phyloP scores from a whole-genome alignment of 2,113 vertebrate species.

The Crotalus viridis region DNA sequence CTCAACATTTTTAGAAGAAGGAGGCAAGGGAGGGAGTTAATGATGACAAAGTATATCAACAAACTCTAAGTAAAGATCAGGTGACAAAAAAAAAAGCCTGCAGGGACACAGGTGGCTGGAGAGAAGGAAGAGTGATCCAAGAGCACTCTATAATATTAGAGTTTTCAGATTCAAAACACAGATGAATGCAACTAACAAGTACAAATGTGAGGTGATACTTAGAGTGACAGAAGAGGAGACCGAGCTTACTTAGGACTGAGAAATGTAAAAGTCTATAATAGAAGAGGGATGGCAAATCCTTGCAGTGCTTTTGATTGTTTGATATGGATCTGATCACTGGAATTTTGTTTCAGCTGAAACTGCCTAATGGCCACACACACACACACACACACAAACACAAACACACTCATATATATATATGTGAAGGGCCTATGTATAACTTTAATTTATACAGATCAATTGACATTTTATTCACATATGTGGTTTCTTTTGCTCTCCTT shows the following conservation, averaged over 20 bases:
- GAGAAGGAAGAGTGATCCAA: neutral
- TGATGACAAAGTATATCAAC: neutral
- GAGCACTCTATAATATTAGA: neutral
- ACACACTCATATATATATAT: too few species aligned
- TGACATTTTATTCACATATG: neutral
- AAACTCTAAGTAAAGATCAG: neutral
- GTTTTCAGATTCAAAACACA: neutral
- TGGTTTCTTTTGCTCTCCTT: neutral
- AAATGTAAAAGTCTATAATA: neutral
- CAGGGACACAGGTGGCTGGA: neutral
- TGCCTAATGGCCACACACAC: neutral
- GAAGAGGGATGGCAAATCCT: neutral
- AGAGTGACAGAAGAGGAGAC: neutral
- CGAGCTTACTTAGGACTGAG: neutral
- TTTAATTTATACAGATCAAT: neutral
- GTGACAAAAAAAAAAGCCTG: neutral
- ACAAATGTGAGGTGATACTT: too few species aligned
- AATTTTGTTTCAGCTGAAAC: neutral
- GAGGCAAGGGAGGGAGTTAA: neutral
- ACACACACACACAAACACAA: too few species aligned
- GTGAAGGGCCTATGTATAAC: neutral
- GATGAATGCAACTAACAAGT: neutral
- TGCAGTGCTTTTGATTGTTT: neutral
- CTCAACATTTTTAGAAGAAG: neutral
- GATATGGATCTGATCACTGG: neutral